Percentiles rank a stretch among this genome's conserved stretches.
Evolutionary conservation across 2,113 vertebrate species (phyloP).

Genomic region (western clawed frog (Xenopus tropicalis)): UCB_Xtro_10.0 CM004444.2:102385501-102386000

Average conservation of each 20-base stretch:
- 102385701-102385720: constrained; percentile 31
- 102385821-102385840: constrained; percentile 7
- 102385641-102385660: constrained; percentile 32
- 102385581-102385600: constrained; percentile 10
- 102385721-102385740: constrained; percentile 36
- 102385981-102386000: too few relatives aligned
- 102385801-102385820: constrained; percentile 30
- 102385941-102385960: too few relatives aligned
- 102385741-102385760: constrained; percentile 39
- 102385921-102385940: too few relatives aligned
- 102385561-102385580: too few relatives aligned
- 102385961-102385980: too few relatives aligned
- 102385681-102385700: constrained; percentile 33
- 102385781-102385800: constrained; percentile 36
- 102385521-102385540: too few relatives aligned
- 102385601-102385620: constrained; percentile 29
- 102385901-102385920: too few relatives aligned
- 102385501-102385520: too few relatives aligned
- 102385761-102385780: constrained; percentile 26
- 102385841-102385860: constrained; percentile 13
- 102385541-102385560: too few relatives aligned
- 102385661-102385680: constrained; percentile 27
- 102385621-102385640: constrained; percentile 37
- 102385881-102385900: too few relatives aligned
- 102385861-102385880: too few relatives aligned